phyloP scores from a whole-genome alignment of 2,888 invertebrate species.

The Hirtodrosophila histrioides region DNA sequence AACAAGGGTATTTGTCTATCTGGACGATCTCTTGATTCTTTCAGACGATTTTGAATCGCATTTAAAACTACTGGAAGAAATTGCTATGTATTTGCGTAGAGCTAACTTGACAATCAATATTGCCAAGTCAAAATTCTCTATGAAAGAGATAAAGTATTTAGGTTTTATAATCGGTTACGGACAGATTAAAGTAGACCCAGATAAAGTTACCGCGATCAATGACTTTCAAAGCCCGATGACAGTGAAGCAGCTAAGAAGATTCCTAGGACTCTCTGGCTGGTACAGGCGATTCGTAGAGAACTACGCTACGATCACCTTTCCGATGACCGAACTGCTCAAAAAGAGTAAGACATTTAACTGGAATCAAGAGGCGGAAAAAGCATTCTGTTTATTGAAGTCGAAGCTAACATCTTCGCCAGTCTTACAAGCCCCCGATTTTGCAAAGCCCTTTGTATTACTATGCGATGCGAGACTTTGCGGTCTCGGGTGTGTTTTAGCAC shows the following conservation, averaged over 20 bases:
- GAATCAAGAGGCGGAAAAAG: neutral
- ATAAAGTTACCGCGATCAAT: constrained; percentile 12
- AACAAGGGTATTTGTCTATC: constrained; percentile 31
- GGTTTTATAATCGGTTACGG: constrained; percentile 26
- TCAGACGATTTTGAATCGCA: too few relatives aligned
- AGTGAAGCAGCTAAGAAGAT: constrained; percentile 7
- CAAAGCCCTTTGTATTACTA: constrained; percentile 14
- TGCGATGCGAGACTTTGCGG: constrained; percentile 24
- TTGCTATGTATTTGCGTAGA: constrained; percentile 20
- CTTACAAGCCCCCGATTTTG: constrained; percentile 11
- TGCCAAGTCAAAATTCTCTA: constrained; percentile 29
- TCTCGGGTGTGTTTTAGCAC: constrained; percentile 15
- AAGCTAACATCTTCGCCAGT: neutral
- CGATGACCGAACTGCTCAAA: constrained; percentile 3
- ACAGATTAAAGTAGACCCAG: constrained; percentile 23
- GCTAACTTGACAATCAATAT: constrained; percentile 37
- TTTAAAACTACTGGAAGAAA: constrained; percentile 14
- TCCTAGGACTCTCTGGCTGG: constrained; percentile 9
- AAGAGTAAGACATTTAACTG: constrained; percentile 1
- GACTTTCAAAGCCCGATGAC: constrained; percentile 21
- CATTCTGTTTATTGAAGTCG: constrained; percentile 1
- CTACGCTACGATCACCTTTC: neutral
- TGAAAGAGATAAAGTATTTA: neutral
- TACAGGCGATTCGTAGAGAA: constrained; percentile 13
- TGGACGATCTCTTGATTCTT: constrained; percentile 33